Evolutionary conservation across 2,113 vertebrate genomes (phyloP).

Genomic region (Passer montanus): DNA sequence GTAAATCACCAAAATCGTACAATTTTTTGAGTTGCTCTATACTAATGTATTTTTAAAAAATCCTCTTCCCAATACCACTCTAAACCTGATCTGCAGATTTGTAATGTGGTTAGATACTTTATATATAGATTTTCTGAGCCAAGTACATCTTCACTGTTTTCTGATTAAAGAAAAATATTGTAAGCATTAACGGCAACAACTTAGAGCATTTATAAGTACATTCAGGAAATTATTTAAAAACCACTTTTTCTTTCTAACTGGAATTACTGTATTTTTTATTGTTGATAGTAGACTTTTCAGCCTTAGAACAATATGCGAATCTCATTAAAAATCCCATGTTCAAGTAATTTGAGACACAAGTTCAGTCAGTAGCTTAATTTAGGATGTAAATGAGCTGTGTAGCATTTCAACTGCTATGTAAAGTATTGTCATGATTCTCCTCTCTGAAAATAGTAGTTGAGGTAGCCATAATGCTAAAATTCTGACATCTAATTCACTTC

Average conservation of each 20-base stretch:
- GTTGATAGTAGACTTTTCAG: background rate
- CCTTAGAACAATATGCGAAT: background rate
- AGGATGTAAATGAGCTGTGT: background rate
- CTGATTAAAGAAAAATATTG: background rate
- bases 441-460: background rate
- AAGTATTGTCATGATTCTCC: background rate
- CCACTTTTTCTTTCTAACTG: accelerated
- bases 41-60: background rate
- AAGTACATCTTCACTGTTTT: background rate
- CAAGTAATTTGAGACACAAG: background rate
- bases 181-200: background rate
- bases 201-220: background rate
- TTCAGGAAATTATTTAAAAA: background rate
- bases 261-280: background rate
- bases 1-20: background rate
- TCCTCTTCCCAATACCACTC: accelerated
- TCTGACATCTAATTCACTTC: background rate
- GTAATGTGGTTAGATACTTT: background rate
- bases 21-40: background rate
- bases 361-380: background rate
- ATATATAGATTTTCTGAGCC: background rate
- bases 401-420: background rate
- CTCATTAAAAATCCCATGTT: background rate
- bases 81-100: background rate
- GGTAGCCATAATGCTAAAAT: background rate